Base-by-base conservation (phyloP, 1,140 invertebrate species). In the Drosophila sp. region DNA sequence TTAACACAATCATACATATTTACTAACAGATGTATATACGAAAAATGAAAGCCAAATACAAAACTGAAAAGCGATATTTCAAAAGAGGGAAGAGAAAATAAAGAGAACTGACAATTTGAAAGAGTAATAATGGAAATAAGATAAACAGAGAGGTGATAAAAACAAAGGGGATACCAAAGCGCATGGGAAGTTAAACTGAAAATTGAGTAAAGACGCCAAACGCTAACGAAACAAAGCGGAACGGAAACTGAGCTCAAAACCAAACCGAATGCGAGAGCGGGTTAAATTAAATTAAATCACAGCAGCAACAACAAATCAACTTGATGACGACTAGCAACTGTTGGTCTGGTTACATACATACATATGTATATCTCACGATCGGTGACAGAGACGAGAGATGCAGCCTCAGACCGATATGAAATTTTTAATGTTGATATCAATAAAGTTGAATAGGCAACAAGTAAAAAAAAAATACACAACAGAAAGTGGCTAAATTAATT, bases 221-320 rank as follows among this genome's bases (percentile, higher is more conserved):
- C 13, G 38, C 61, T 38, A 41, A 63, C 46, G 38, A 72, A 67
- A 54, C 64, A 72, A 72, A 72, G 77, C 72, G 76, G 63, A 64
- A 80, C 65, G 77, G 77, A 82, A 79, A 64, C 80, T 82, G 46
- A 81, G 75, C 74, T 81, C 70, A 72, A 74, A 78, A 82, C 75
- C 70, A 40, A 65, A 65, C 46, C 70, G 25, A 73, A 40, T 43
- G 65, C 14, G 56, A 43, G 64, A 61, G 72, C 66, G 50, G 70
- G 45, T 53, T 78, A 81, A 80, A 80, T 53, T 78, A 81, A 80
- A 80, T 81, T 81, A 81, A 80, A 80, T 81, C 79, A 76, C 63
- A 81, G 59, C 78, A 36, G 25, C 72, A 46, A 57, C 66, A 69
- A 48, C 48, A 72, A 80, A 80, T 81, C 78, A 72, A 80, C 76